These are phyloP conservation scores for Toxotes jaculatrix DNA, from an alignment of 2,113 vertebrate species.

Conservation along the genomic window DNA sequence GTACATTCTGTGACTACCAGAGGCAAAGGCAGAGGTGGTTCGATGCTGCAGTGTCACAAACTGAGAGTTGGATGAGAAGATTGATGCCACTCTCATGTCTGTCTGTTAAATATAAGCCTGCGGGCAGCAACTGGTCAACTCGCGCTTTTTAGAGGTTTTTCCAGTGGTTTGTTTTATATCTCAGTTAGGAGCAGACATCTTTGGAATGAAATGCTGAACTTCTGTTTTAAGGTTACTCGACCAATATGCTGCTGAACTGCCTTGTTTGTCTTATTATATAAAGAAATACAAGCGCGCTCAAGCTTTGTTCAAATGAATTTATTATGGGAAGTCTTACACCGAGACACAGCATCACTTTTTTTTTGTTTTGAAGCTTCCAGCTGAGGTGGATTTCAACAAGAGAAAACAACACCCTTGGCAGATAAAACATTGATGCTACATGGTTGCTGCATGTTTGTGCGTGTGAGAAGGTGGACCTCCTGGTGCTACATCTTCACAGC, in stretches of 20 bases:
- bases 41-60: too few species aligned
- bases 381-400: slow-evolving; percentile 4
- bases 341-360: neutral
- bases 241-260: neutral
- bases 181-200: neutral
- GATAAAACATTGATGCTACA: slow-evolving; percentile 33
- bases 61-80: too few species aligned
- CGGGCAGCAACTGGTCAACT: too few species aligned
- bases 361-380: slow-evolving; percentile 21
- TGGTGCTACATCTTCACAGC: neutral
- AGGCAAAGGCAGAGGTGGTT: too few species aligned
- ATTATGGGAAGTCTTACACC: slow-evolving; percentile 12
- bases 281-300: neutral
- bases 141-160: neutral
- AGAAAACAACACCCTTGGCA: slow-evolving; percentile 1
- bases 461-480: neutral
- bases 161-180: neutral
- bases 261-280: neutral
- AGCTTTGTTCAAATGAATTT: slow-evolving; percentile 28
- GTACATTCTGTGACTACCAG: too few species aligned
- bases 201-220: neutral
- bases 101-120: too few species aligned
- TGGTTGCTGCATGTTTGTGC: neutral
- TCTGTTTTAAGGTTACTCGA: neutral
- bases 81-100: too few species aligned